phyloP scores from a whole-genome alignment of 2,888 invertebrate species.

The Cheilosia grossa region DNA sequence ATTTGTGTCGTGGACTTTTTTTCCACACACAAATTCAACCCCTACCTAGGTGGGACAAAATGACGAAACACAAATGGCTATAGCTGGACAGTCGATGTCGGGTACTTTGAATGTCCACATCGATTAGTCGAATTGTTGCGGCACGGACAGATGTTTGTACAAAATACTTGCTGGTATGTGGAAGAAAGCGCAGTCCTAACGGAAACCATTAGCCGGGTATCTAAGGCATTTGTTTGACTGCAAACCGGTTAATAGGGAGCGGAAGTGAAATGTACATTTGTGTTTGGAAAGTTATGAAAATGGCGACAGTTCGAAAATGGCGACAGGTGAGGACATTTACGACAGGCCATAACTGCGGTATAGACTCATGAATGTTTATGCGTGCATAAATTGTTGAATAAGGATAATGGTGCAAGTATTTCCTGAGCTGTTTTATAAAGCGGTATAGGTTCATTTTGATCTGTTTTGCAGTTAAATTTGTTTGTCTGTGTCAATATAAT shows the following conservation, averaged over 20 bases:
- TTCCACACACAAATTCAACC: background rate
- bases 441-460: background rate
- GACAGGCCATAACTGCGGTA: constrained; percentile 13
- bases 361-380: constrained; percentile 60
- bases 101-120: constrained; percentile 38
- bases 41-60: constrained; percentile 17
- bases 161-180: background rate
- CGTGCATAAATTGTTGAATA: constrained; percentile 45
- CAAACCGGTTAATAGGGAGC: constrained; percentile 26
- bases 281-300: constrained; percentile 57
- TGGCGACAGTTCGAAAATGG: constrained; percentile 6
- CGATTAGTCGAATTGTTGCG: constrained; percentile 34
- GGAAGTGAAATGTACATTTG: constrained; percentile 64
- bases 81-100: constrained; percentile 54
- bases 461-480: no score
- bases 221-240: constrained; percentile 50
- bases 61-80: constrained; percentile 63
- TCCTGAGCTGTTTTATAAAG: background rate
- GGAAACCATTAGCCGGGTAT: constrained; percentile 11
- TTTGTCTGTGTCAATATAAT: no score
- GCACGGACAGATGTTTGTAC: background rate
- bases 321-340: constrained; percentile 65
- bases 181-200: constrained; percentile 7
- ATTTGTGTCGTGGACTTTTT: constrained; percentile 56
- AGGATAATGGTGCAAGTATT: constrained; percentile 9